A percentile compares a stretch with the other conserved stretches of the same genome.
Evolutionary conservation across 2,113 vertebrate species (phyloP).

Genomic region (Lamprotornis superbus): DNA sequence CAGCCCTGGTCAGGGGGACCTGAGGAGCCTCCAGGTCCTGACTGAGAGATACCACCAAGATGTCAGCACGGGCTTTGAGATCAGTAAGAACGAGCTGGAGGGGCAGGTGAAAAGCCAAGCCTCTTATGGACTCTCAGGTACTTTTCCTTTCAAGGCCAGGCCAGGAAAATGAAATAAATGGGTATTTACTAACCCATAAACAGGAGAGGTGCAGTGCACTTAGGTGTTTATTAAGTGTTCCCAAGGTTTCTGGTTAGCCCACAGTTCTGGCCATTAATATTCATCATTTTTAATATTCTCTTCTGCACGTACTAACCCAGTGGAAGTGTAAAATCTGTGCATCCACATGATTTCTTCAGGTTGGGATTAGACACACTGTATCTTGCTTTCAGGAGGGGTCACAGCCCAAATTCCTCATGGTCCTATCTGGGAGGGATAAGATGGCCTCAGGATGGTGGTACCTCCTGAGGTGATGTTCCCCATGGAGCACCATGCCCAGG

Average conservation of each 20-base stretch:
- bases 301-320: neutral
- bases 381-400: neutral
- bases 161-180: neutral
- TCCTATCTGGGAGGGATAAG: neutral
- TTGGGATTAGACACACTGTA: neutral
- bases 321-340: neutral
- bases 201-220: neutral
- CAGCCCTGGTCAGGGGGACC: slow-evolving; percentile 64
- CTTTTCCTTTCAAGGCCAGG: neutral
- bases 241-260: neutral
- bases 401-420: neutral
- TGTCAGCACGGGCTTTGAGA: slow-evolving; percentile 68
- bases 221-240: neutral
- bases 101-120: slow-evolving; percentile 70
- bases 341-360: fast-evolving
- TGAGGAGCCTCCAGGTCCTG: slow-evolving; percentile 48
- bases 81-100: slow-evolving; percentile 68
- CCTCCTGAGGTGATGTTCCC: neutral
- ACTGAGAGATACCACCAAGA: slow-evolving; percentile 60
- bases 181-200: neutral
- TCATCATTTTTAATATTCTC: neutral
- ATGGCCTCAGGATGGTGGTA: no score
- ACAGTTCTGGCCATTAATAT: neutral
- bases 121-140: slow-evolving; percentile 77
- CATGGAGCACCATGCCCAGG: fast-evolving